A percentile compares a stretch with the other conserved stretches of the same genome.
phyloP scores from a whole-genome alignment of 2,888 invertebrate genomes.

The Actias luna region DNA sequence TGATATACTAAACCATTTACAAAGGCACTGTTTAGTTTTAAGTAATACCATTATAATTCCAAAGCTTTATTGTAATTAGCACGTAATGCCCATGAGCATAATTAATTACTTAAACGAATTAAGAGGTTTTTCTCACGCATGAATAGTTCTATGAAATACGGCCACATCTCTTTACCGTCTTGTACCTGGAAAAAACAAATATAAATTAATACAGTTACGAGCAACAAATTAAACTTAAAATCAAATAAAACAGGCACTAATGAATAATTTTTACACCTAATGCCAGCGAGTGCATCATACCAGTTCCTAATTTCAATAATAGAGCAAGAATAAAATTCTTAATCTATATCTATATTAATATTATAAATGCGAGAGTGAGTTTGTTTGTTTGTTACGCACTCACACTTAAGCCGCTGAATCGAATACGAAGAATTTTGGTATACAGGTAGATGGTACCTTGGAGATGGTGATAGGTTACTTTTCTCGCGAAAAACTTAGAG shows the following conservation, averaged over 20 bases:
- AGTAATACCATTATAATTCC: conserved; percentile 16
- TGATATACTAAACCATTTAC: background rate
- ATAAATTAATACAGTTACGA: background rate
- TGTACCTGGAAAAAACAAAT: conserved; percentile 34
- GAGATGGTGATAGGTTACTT: too few relatives aligned
- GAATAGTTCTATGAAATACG: conserved; percentile 19
- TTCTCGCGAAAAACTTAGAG: too few relatives aligned
- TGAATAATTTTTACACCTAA: background rate
- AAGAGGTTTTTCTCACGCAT: conserved; percentile 34
- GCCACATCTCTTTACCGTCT: conserved; percentile 8
- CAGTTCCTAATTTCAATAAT: too few relatives aligned
- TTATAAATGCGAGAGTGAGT: too few relatives aligned
- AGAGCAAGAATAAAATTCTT: too few relatives aligned
- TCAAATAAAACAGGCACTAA: background rate
- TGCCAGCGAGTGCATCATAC: too few relatives aligned
- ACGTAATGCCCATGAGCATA: conserved; percentile 19
- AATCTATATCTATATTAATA: too few relatives aligned
- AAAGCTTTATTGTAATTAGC: conserved; percentile 24
- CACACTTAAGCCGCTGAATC: too few relatives aligned
- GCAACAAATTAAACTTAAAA: background rate
- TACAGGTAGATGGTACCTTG: too few relatives aligned
- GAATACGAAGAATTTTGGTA: too few relatives aligned
- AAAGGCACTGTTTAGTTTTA: conserved; percentile 27
- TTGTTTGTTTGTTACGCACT: too few relatives aligned
- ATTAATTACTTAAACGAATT: conserved; percentile 20